phyloP scores from a whole-genome alignment of 2,797 vertebrate species.

The Hemitrygon akajei region DNA sequence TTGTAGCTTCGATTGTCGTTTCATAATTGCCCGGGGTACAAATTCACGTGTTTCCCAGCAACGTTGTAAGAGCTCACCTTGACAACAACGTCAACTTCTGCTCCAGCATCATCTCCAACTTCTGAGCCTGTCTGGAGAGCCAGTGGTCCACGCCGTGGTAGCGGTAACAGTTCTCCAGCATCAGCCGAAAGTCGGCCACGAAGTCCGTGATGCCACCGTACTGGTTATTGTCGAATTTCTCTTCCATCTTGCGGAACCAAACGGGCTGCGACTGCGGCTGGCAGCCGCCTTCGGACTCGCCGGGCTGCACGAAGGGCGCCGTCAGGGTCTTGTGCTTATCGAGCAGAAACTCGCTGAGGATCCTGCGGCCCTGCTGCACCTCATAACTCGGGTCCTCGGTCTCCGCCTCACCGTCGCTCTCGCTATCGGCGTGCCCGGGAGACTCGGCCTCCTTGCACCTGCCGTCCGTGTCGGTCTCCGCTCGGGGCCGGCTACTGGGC shows the following conservation, averaged over 20 bases:
- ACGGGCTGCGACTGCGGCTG: slow-evolving; percentile 48
- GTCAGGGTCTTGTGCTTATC: slow-evolving; percentile 81
- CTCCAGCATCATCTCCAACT: slow-evolving; percentile 89
- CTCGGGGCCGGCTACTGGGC: slow-evolving; percentile 35
- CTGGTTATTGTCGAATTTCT: slow-evolving; percentile 74
- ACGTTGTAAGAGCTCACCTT: slow-evolving; percentile 58
- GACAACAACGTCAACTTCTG: slow-evolving; percentile 89
- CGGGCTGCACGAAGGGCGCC: slow-evolving; percentile 59
- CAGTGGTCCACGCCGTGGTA: slow-evolving; percentile 89
- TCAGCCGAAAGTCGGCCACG: slow-evolving; percentile 83
- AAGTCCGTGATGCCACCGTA: slow-evolving; percentile 83
- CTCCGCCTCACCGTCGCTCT: slow-evolving; percentile 41
- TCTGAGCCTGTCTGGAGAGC: slow-evolving; percentile 91
- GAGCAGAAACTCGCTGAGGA: slow-evolving; percentile 78
- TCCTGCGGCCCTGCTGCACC: slow-evolving; percentile 79
- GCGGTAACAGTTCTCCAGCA: slow-evolving; percentile 89
- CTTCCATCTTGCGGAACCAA: slow-evolving; percentile 77
- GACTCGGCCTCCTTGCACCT: slow-evolving; percentile 39
- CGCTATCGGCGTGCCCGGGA: slow-evolving; percentile 35
- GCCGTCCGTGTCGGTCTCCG: slow-evolving; percentile 16
- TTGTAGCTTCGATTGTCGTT: neutral
- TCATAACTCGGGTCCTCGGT: slow-evolving; percentile 67
- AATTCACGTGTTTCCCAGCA: too few relatives aligned
- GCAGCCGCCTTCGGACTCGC: slow-evolving; percentile 38
- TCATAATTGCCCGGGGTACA: neutral